Percentiles rank a stretch among this genome's conserved stretches.
phyloP scores from a whole-genome alignment of 2,113 vertebrate species.

The Pelmatolapia mariae region DNA sequence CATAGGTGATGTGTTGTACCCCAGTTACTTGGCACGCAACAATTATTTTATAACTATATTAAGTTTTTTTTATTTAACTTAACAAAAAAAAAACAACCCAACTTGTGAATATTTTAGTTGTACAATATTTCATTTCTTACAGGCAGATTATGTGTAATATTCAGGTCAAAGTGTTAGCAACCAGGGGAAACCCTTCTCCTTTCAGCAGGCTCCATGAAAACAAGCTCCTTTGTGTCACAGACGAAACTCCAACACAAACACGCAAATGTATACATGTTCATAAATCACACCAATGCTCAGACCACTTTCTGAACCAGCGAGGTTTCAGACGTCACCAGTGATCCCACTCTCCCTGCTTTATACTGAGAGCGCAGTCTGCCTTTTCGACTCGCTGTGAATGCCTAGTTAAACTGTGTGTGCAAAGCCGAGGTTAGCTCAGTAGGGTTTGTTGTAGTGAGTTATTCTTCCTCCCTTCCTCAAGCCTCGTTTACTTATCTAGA shows the following conservation, averaged over 20 bases:
- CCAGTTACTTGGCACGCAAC: no score
- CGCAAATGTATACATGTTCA: neutral
- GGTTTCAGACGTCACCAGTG: neutral
- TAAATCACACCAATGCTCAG: neutral
- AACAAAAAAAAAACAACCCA: accelerated
- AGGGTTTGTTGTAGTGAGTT: neutral
- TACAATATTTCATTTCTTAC: neutral
- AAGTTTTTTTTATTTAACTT: neutral
- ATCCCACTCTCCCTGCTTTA: neutral
- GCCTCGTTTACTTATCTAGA: accelerated
- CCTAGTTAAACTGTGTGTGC: neutral
- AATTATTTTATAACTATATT: no score
- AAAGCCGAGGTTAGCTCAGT: accelerated
- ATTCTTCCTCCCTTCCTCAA: neutral
- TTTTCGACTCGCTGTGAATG: neutral
- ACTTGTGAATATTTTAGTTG: neutral
- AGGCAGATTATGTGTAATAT: neutral
- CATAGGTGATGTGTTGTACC: no score
- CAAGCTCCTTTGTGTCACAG: neutral
- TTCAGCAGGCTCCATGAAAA: neutral
- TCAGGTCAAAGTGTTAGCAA: neutral
- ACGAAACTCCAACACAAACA: neutral
- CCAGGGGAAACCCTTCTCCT: neutral
- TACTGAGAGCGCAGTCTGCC: neutral
- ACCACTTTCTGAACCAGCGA: neutral